Base-by-base conservation (phyloP, 2,888 invertebrate genomes). In the Metalampra italica region DNA sequence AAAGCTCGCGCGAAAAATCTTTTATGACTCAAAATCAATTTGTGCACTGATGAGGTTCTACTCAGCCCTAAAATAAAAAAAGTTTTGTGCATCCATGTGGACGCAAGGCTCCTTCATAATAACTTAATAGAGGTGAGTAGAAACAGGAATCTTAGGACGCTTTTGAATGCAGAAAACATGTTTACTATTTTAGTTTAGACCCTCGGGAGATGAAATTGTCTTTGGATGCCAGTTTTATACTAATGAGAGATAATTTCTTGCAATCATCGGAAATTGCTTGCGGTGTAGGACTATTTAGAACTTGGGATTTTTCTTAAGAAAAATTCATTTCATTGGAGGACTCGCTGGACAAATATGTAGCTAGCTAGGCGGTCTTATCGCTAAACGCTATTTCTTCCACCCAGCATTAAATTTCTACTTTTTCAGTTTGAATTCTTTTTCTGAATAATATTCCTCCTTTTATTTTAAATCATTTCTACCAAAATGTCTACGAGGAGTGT, bases 51-150 rank as follows among this genome's bases (percentile, higher is more conserved):
- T 62, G 56, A 65, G 55, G 55, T 60, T 63, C 55, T 50, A 62
- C 58, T 60, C 59, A 61, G 55, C 60, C 58, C 55, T 63, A 55
- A 59, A 56, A 49, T 50, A 59, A 60, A 51, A 52, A 61, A 75
- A 74, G 68, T 50, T 65, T 68, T 60, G 50, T 54, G 37, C 41
- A 59, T 67, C 52, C 56, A 72, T 75, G 78, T 71, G 68, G 59
- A 66, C 53, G 54, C 63, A 56, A 56, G 55, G 66, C 63, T 65
- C 65, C 66, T 59, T 59, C 56, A 30, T 62, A 68, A 66, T 64
- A 71, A 70, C 60, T 56, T 58, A 60, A 70, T 63, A 68, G 73
- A 68, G 81, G 81, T 82, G 66, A 81, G 81, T 76, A 47, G 2
- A 68, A 75, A 74, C 75, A 71, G 70, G 69, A 71, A 68, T 70